Evolutionary conservation across 2,888 invertebrate species (phyloP).

Genomic region (Euzophera pinguis): DNA sequence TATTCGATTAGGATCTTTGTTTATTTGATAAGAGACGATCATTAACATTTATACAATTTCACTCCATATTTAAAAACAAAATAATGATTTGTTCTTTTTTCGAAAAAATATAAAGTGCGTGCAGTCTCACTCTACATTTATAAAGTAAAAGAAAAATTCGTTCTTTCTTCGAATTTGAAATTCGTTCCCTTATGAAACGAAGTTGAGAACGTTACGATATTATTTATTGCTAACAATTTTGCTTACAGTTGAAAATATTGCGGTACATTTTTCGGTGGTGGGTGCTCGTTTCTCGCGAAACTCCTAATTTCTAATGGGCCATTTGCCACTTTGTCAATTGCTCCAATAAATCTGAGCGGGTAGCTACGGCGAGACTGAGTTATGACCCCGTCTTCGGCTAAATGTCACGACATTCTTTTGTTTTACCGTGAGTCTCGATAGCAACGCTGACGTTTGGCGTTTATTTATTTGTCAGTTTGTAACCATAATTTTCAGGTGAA

Average conservation of each 20-base stretch:
- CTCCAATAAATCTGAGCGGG: slow-evolving; percentile 73
- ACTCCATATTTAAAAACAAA: neutral
- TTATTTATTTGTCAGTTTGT: slow-evolving; percentile 17
- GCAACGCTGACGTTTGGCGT: slow-evolving; percentile 13
- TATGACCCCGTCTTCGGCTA: slow-evolving; percentile 61
- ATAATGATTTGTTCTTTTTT: neutral
- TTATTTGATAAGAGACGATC: slow-evolving; percentile 44
- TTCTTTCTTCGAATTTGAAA: neutral
- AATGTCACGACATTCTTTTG: slow-evolving; percentile 70
- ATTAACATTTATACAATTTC: slow-evolving; percentile 18
- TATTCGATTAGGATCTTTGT: slow-evolving; percentile 52
- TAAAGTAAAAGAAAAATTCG: neutral
- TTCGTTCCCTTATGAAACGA: neutral
- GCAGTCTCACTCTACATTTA: neutral
- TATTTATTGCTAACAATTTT: slow-evolving; percentile 75
- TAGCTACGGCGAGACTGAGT: slow-evolving; percentile 46
- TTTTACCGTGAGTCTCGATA: slow-evolving; percentile 39
- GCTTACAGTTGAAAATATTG: slow-evolving; percentile 70
- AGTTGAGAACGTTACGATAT: slow-evolving; percentile 37
- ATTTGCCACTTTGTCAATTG: slow-evolving; percentile 81
- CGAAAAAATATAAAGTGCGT: neutral
- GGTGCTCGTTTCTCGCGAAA: slow-evolving; percentile 47
- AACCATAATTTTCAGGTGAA: neutral
- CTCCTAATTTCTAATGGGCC: slow-evolving; percentile 79
- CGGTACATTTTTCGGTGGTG: slow-evolving; percentile 67